phyloP scores from a whole-genome alignment of 92 coral and sea anemone species.

The Bergia sp. region DNA sequence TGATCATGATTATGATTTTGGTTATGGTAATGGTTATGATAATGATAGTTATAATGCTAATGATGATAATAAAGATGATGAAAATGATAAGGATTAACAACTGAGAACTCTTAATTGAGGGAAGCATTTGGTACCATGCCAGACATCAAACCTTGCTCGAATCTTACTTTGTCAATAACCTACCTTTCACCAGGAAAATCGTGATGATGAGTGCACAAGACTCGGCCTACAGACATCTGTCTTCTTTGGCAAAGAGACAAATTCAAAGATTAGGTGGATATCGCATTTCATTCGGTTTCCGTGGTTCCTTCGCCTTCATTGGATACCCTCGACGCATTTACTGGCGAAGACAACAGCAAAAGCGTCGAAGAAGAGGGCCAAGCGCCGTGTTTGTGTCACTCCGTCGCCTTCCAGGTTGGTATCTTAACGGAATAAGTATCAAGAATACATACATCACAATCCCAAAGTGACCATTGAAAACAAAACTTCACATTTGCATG shows the following conservation, averaged over 20 bases:
- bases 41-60: too few relatives aligned
- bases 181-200: slow-evolving; percentile 25
- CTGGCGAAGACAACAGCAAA: slow-evolving; percentile 26
- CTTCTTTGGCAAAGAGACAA: neutral
- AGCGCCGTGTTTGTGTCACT: slow-evolving; percentile 27
- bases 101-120: neutral
- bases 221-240: slow-evolving; percentile 35
- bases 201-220: slow-evolving; percentile 49
- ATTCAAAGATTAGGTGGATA: slow-evolving; percentile 19
- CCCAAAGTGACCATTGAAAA: too few relatives aligned
- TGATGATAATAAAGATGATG: too few relatives aligned
- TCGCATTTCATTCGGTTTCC: slow-evolving; percentile 19
- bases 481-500: too few relatives aligned
- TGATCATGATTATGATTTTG: too few relatives aligned
- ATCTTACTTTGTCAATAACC: neutral
- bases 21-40: too few relatives aligned
- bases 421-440: neutral
- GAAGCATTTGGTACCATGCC: neutral
- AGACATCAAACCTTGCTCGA: too few relatives aligned
- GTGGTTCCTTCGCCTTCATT: slow-evolving; percentile 49
- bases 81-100: too few relatives aligned
- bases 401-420: slow-evolving; percentile 27
- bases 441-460: too few relatives aligned
- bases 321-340: slow-evolving; percentile 35
- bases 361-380: slow-evolving; percentile 9